phyloP scores from a whole-genome alignment of 1,140 invertebrate genomes.

The Vanessa tameamea region DNA sequence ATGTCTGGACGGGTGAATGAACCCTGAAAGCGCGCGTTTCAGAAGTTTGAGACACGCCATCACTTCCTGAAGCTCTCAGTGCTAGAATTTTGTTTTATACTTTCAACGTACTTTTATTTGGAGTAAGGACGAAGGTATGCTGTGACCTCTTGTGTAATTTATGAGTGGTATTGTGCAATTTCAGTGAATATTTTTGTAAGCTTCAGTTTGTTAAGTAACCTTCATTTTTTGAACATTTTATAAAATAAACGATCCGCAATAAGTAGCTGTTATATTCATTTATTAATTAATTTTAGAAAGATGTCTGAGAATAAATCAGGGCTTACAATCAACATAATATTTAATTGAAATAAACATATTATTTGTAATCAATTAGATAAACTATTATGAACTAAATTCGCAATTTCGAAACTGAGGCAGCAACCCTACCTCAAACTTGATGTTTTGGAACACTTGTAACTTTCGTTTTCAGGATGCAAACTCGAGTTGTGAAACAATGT shows the following conservation, averaged over 20 bases:
- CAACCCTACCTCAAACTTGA: background rate
- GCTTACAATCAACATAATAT: too few species aligned
- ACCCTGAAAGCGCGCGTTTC: constrained; percentile 66
- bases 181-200: background rate
- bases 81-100: constrained; percentile 48
- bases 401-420: background rate
- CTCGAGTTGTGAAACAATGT: constrained; percentile 16
- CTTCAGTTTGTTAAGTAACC: too few species aligned
- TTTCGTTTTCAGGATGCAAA: constrained; percentile 28
- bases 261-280: too few species aligned
- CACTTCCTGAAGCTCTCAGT: constrained; percentile 58
- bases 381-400: too few species aligned
- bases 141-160: constrained; percentile 3
- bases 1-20: constrained; percentile 62
- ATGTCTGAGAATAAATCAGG: too few species aligned
- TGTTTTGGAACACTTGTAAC: constrained; percentile 4
- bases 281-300: too few species aligned
- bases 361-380: too few species aligned
- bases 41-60: constrained; percentile 69
- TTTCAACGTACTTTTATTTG: constrained; percentile 33
- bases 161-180: constrained; percentile 1
- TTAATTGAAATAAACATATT: too few species aligned
- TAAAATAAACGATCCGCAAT: too few species aligned
- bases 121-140: constrained; percentile 17
- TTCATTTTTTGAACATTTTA: too few species aligned